Base-by-base conservation (phyloP, 2,797 vertebrate species). In the Adrianichthys oophorus region DNA sequence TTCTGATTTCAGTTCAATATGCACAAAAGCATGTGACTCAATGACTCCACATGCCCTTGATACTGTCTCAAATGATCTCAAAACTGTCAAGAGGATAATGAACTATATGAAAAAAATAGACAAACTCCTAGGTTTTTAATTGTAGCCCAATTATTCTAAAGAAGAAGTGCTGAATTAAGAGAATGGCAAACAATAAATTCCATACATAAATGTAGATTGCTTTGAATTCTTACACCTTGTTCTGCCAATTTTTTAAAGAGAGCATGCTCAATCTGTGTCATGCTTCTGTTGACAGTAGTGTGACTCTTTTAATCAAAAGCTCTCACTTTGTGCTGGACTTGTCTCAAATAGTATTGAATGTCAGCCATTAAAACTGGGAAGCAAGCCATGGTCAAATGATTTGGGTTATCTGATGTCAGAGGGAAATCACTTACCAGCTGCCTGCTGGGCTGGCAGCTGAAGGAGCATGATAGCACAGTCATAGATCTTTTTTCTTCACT, bases 261-360 rank as follows among this genome's bases (percentile, higher is more conserved):
- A 50, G 16, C 37, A 41, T 4, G 52, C 16, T 23, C 16, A 29
- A 6, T 29, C 26, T 51, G 29, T 19, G 15, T 3, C 8, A 18
- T 43, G 13, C n/a, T 15, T 58, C 5, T 32, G 18, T 52, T 45
- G 6, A 40, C 21, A 45, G 32, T 15, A 41, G 15, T 29, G 21
- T 53, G 40, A 16, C 23, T 53, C 42, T 52, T 16, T 23, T 10
- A 26, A 41, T 43, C 40, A 52, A 23, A 48, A 24, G 26, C 24
- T 32, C 46, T 16, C 0, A 10, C 55, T 50, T 52, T 51, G 37
- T 54, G 49, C 52, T 18, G 41, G n/a, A 52, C 6, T 42, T 57
- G 53, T 52, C 21, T 50, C 7, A 50, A 16, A 14, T 49, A 23
- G 26, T 52, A 41, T 14, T 37, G 42, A 18, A 63, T 18, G 13